Base-by-base conservation (phyloP, 2,888 invertebrate species). In the Hirtodrosophila trivittata region DNA sequence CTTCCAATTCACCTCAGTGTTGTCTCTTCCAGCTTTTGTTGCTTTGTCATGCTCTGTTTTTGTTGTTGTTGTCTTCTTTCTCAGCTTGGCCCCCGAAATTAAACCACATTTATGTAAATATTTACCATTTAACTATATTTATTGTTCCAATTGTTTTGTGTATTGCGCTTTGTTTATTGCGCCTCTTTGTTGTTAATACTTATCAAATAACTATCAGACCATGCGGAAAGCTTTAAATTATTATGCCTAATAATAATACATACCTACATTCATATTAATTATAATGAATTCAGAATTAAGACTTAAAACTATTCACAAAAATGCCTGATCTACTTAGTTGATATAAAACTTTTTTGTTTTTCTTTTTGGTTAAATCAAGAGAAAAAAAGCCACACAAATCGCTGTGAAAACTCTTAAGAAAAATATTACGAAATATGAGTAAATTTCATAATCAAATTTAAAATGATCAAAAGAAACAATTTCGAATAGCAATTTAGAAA, bases 341-440 rank as follows among this genome's bases (percentile, higher is more conserved):
- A 54, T 56, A 67, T 33, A 35, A n/a, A 59, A 37, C 43, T 64
- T 72, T 46, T 25, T 18, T 45, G 56, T 30, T 16, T 14, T 43
- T 10, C 25, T 50, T 1, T 32, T 41, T 51, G 32, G 25, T 13
- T 30, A 46, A 57, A 41, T 12, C n/a, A n/a, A n/a, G n/a, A n/a
- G n/a, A n/a, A n/a, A n/a, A 35, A 55, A 57, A 81, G 51, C 80
- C 86, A 82, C 83, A 77, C 80, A 75, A 69, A 55, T 46, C 41
- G 51, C 83, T 83, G 83, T 83, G 84, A 83, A 83, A 83, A 86
- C 83, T 82, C 77, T 26, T 47, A 66, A 54, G 50, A 66, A 14
- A 18, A 16, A 38, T 26, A 35, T 14, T 8, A 28, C 30, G 14
- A 32, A 32, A 37, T 69, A 69, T 25, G 25, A 25, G 6, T 25